Base-by-base conservation (phyloP, 2,797 vertebrate species). In the Kryptolebias ocellatus region DNA sequence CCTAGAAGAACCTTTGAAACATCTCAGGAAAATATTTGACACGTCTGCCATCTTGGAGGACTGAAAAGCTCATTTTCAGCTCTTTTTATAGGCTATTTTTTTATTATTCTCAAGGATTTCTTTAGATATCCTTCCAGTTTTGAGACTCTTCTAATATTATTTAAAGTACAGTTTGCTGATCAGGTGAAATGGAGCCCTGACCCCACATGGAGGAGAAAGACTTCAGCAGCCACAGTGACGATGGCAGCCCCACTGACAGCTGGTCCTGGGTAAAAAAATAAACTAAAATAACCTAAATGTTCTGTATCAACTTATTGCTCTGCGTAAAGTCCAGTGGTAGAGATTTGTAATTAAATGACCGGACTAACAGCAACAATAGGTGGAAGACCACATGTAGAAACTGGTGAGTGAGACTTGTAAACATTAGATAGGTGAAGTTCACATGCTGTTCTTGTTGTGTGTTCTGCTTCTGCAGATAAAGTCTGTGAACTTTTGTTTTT, bases 221-320 rank as follows among this genome's bases (percentile, higher is more conserved):
- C 66, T 76, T 72, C 74, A 69, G 67, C 57, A 66, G 53, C 47
- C 54, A 55, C 61, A 60, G 31, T 58, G 79, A 78, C 18, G 86
- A 81, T 37, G 80, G 73, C 61, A 81, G 67, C 81, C 75, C 59
- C 64, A 67, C 12, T 59, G 80, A 82, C 55, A 87, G 85, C 68
- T 94, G 93, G 93, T 90, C 91, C 61, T 92, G 83, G 93, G 93
- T 95, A 94, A 94, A 20, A 10, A 39, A 24, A 24, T 24, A 56
- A 45, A 72, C 61, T 64, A 53, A 64, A 71, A 67, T 15, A 0
- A 53, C 42, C 8, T 44, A 12, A 5, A 14, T 51, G 0, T 50
- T 16, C 5, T 18, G 12, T 45, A 53, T 6, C 31, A n/a, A 52
- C 29, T 44, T 17, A 11, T n/a, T 34, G 28, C 18, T 28, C 28